Percentiles rank a stretch among this genome's conserved stretches.
Conservation (phyloP, 23 tunicate species). For the Diplosoma virens region DNA sequence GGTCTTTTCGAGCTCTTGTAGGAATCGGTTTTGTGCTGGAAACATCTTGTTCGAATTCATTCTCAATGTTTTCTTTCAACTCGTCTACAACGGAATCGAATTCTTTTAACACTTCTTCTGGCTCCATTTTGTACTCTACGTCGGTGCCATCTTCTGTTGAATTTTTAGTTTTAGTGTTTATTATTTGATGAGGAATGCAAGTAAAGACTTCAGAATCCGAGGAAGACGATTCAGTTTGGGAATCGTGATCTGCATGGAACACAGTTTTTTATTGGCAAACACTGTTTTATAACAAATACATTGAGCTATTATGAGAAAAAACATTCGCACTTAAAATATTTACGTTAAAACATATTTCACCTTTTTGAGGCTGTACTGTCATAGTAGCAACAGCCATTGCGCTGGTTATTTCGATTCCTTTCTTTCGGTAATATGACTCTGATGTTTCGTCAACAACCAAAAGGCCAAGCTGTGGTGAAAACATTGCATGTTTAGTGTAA, state of each 20-base stretch:
- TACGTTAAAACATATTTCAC: neutral
- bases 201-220: neutral
- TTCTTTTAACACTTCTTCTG: slow-evolving; percentile 16
- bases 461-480: slow-evolving; percentile 30
- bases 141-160: neutral
- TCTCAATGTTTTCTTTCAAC: slow-evolving; percentile 10
- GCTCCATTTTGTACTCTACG: neutral
- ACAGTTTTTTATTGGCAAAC: neutral
- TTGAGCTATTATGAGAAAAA: neutral
- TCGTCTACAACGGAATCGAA: slow-evolving; percentile 1
- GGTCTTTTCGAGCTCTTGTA: no score
- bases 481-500: no score
- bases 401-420: slow-evolving; percentile 29
- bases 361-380: slow-evolving; percentile 5
- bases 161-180: no score
- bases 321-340: neutral
- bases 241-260: neutral
- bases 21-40: no score
- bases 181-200: no score
- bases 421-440: slow-evolving; percentile 50
- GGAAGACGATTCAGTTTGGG: slow-evolving; percentile 31
- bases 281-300: neutral
- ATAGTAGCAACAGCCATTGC: slow-evolving; percentile 40
- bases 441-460: slow-evolving; percentile 73
- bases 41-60: neutral